Evolutionary conservation across 2,888 invertebrate species (phyloP).

Genomic region (Ernsta delagoae): DNA sequence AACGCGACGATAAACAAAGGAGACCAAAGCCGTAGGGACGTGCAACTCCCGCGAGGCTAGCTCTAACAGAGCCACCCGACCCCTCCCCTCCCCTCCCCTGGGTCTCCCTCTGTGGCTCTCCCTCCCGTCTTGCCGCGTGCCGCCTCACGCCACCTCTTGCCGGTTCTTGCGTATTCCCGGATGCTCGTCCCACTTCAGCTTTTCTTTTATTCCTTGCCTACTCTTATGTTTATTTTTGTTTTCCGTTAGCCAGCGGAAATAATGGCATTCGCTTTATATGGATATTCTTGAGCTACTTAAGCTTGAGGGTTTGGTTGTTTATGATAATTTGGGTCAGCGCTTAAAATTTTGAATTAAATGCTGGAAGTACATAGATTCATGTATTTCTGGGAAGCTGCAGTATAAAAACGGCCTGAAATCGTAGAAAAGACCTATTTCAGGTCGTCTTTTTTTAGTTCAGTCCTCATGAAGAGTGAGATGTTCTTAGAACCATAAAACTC

Average conservation of each 20-base stretch:
- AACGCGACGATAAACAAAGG: slow-evolving; percentile 74
- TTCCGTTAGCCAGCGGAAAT: slow-evolving; percentile 80
- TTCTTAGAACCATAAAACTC: no score
- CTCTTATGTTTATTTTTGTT: slow-evolving; percentile 83
- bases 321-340: neutral
- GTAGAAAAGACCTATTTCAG: no score
- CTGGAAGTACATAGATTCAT: no score
- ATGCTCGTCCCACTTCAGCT: slow-evolving; percentile 79
- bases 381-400: no score
- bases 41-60: slow-evolving; percentile 51
- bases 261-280: slow-evolving; percentile 65
- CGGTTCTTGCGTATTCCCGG: slow-evolving; percentile 60
- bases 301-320: neutral
- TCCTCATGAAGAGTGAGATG: no score
- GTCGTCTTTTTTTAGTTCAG: no score
- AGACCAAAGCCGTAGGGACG: slow-evolving; percentile 59
- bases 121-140: slow-evolving; percentile 44
- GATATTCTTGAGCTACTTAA: slow-evolving; percentile 47
- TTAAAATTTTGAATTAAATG: no score
- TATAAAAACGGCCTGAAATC: no score
- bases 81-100: slow-evolving; percentile 34
- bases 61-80: slow-evolving; percentile 47
- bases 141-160: slow-evolving; percentile 44
- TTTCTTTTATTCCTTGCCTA: slow-evolving; percentile 81
- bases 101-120: slow-evolving; percentile 32